phyloP scores from a whole-genome alignment of 2,888 invertebrate genomes.

The Cephus runcator region DNA sequence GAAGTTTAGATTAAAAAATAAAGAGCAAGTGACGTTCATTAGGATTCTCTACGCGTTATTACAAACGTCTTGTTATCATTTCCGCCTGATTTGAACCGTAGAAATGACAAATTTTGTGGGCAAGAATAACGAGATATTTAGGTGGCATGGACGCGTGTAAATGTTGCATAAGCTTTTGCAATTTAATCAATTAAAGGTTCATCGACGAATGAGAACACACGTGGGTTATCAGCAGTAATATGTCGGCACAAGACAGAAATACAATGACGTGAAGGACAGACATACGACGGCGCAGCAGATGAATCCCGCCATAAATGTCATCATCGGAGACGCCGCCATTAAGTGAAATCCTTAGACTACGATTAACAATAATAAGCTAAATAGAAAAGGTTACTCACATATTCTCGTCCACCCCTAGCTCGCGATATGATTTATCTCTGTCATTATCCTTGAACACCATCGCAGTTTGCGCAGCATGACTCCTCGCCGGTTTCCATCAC shows the following conservation, averaged over 20 bases:
- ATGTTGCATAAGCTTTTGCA: background rate
- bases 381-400: constrained; percentile 37
- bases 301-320: background rate
- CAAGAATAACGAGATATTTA: background rate
- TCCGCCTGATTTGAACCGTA: background rate
- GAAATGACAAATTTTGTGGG: background rate
- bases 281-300: background rate
- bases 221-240: background rate
- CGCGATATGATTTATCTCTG: constrained; percentile 39
- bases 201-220: background rate
- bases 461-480: constrained; percentile 27
- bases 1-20: background rate
- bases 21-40: background rate
- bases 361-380: background rate
- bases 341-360: background rate
- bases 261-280: background rate
- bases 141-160: background rate
- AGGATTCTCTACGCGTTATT: background rate
- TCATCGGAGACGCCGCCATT: background rate
- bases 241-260: background rate
- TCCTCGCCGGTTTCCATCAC: constrained; percentile 8
- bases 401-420: constrained; percentile 39
- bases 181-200: background rate
- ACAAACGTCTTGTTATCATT: background rate
- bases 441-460: constrained; percentile 32